These are phyloP conservation scores for Ruditapes philippinarum DNA, from an alignment of 1,140 invertebrate genomes.

Conservation along the genomic window DNA sequence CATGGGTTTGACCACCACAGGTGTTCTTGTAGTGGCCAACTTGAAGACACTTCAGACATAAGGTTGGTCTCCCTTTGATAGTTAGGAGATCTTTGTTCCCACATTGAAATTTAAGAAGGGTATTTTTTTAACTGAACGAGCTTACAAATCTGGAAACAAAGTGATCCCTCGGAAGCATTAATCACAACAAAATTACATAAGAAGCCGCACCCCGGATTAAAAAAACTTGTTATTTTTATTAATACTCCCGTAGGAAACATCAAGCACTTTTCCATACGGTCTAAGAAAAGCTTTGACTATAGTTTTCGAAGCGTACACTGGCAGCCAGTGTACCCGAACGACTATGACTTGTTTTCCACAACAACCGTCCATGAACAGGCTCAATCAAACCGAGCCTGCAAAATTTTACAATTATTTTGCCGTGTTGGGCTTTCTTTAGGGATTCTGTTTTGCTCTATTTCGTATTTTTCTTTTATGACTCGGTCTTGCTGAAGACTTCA, in stretches of 20 bases:
- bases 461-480: no score
- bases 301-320: neutral
- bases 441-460: no score
- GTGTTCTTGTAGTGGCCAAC: neutral
- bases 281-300: neutral
- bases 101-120: neutral
- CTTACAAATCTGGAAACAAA: no score
- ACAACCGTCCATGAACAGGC: no score
- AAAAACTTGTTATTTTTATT: neutral
- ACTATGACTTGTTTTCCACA: no score
- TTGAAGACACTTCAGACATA: neutral
- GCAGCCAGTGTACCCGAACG: neutral
- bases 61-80: neutral
- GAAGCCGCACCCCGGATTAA: neutral
- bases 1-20: no score
- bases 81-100: neutral
- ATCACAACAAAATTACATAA: no score
- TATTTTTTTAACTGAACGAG: neutral
- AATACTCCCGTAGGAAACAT: neutral
- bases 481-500: no score
- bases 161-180: no score
- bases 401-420: no score
- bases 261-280: neutral
- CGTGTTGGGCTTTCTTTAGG: no score
- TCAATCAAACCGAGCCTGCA: no score